Evolutionary conservation across 2,113 vertebrate species (phyloP), one percentile per base, ranked within the genome.

Genomic region (Dasyprocta punctata): DNA sequence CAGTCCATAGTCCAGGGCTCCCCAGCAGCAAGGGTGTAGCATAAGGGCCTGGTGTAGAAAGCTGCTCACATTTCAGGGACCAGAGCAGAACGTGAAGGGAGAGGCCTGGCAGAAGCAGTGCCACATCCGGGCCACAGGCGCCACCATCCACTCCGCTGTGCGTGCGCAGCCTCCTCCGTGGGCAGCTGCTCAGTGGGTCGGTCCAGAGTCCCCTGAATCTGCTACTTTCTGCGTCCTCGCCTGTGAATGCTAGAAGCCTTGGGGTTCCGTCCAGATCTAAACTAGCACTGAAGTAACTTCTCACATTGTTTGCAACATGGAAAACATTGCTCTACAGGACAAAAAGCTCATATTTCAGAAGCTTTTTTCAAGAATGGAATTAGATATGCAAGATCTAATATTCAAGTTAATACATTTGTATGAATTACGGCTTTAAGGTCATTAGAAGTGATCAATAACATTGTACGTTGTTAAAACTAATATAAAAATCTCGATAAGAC

Each of bases 141-240:
- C 33, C 65, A 19, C 6, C 6, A 19, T 1, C 36, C 17, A 22
- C n/a, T 38, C 24, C 26, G 26, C 19, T 3, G 9, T 7, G n/a
- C 67, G 10, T 24, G 38, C n/a, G 9, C n/a, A 38, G 7, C 38
- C 38, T 41, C 10, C 69, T 4, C 36, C 22, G 9, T 9, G 20
- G n/a, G 41, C 3, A 41, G 12, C 69, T 24, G 1, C 7, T 24
- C 16, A 24, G 4, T n/a, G 19, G 19, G 22, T 38, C 10, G 19
- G 22, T 5, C n/a, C 20, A 4, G 3, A 71, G 22, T 41, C 69
- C 8, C 3, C 20, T 0, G 19, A 19, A 1, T 10, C 7, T 22
- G 69, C 6, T 38, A 41, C 9, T 0, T 2, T 10, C 69, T 4
- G 20, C 1, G 14, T 33, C 38, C 20, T 73, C 3, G 0, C 3